Evolutionary conservation across 2,888 invertebrate genomes (phyloP).

Genomic region (Papilio demoleus): DNA sequence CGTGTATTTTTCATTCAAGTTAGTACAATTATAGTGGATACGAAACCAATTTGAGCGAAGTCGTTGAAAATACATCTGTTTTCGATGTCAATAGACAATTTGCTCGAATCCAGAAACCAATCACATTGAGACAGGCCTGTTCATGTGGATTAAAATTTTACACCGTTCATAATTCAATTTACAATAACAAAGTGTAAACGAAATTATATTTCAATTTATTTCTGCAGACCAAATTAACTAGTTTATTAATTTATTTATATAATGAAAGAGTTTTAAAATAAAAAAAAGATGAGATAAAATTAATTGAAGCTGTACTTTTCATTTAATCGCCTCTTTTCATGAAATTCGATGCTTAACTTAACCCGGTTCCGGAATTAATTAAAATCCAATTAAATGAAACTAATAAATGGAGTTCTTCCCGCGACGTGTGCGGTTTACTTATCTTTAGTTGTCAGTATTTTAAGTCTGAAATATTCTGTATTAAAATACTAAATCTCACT

Average conservation of each 20-base stretch:
- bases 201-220: neutral
- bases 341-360: conserved; percentile 11
- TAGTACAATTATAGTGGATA: too few species aligned
- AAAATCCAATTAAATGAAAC: conserved; percentile 20
- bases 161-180: neutral
- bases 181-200: neutral
- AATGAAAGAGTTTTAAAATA: neutral
- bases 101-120: conserved; percentile 1
- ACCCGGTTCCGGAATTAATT: conserved; percentile 22
- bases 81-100: conserved; percentile 10
- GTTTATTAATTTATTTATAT: neutral
- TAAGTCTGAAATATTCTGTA: neutral
- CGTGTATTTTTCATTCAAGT: too few species aligned
- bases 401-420: neutral
- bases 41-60: neutral
- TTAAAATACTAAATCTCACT: conserved; percentile 3
- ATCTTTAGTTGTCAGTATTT: neutral
- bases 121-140: neutral
- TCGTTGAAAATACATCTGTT: neutral
- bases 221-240: neutral
- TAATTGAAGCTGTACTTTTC: conserved; percentile 4
- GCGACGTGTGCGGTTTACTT: neutral
- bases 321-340: conserved; percentile 22
- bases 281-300: conserved; percentile 10
- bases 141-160: neutral